Base-by-base conservation (phyloP, 64 coral and sea anemone genomes). In the Dendronephthya gigantea region DNA sequence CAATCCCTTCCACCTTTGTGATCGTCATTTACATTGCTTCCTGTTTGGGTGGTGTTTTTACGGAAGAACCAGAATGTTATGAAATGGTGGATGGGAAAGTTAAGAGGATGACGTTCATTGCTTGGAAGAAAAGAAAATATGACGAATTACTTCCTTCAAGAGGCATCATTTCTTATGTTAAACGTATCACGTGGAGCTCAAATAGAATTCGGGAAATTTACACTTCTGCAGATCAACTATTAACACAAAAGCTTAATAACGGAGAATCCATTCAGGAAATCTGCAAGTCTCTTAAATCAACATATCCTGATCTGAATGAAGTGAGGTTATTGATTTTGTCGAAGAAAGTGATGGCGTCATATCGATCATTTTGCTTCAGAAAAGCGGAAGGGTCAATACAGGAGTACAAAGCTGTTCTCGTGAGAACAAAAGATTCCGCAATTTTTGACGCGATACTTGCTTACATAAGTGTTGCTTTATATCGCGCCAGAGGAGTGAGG, bases 11-110 rank as follows among this genome's bases (percentile, higher is more conserved):
- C 33, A 79, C 28, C 36, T 79, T 36, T 79, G 72, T 79, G 72
- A 79, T 79, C 36, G 72, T 79, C 25, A 34, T 79, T 19, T 79
- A 79, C 28, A 79, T 79, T 29, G 72, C 72, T 8, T 15, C 72
- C 29, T 79, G 36, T 39, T 1, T 79, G 19, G 72, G 72, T 33
- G 72, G 72, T 36, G 72, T 79, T 8, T 79, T 79, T 19, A 79
- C 29, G 1, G 72, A 79, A 33, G 72, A 79, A 79, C 72, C 72
- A 29, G 72, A 79, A 79, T 36, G 72, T 79, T 79, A 79, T 19
- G 72, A 79, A 79, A 79, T 79, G 30, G 29, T 35, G 9, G 72
- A 79, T 0, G 2, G 16, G 13, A 79, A 34, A 33, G 31, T 39
- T 15, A 34, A 17, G 36, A 79, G 36, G 72, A 79, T 79, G 36